Conservation (phyloP, 2,113 vertebrate genomes). For the Lasiurus cinereus region DNA sequence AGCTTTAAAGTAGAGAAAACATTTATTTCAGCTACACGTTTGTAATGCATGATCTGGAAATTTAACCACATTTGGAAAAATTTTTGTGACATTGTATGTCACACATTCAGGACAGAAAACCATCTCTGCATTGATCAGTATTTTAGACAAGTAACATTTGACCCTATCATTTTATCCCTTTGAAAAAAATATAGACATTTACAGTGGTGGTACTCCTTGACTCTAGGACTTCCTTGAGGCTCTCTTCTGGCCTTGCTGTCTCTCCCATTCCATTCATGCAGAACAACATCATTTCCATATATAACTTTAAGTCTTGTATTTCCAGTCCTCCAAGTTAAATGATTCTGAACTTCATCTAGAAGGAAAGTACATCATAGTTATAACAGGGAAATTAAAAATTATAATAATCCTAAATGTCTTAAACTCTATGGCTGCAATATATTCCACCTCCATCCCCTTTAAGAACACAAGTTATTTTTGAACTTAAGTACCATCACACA, state of each 20-base stretch:
- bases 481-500: background rate
- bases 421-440: background rate
- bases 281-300: background rate
- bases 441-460: background rate
- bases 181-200: background rate
- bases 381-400: background rate
- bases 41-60: slow-evolving; percentile 7
- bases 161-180: background rate
- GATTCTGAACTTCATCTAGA: background rate
- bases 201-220: background rate
- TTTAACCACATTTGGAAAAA: background rate
- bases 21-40: background rate
- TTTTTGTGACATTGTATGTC: background rate
- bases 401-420: background rate
- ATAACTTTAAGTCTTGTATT: background rate
- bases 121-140: background rate
- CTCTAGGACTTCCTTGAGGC: background rate
- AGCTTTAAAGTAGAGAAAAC: background rate
- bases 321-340: background rate
- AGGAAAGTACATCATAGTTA: background rate
- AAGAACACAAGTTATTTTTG: background rate
- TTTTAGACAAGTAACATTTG: background rate
- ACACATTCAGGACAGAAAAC: background rate
- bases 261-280: background rate
- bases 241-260: background rate